Base-by-base conservation (phyloP, 1,140 invertebrate genomes). In the Drosophila gunungcola region DNA sequence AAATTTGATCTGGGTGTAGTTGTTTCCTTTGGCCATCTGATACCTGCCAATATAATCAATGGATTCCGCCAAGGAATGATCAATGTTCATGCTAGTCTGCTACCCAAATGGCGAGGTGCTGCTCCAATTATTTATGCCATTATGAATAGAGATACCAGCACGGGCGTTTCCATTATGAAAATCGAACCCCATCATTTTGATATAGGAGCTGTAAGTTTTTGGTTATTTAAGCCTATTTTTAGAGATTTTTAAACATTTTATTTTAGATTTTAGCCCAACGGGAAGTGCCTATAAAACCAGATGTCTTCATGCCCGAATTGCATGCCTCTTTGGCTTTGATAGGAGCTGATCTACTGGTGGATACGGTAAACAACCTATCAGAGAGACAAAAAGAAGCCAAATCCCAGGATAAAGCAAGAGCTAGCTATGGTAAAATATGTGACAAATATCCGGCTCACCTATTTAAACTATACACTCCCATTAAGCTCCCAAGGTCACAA, bases 41-140 rank as follows among this genome's bases (percentile, higher is more conserved):
- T 96, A 86, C 95, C 96, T 4, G 80, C 93, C 58, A 57, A 91
- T 12, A 92, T 96, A 3, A 96, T 96, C 32, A 91, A 94, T 45
- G 91, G 93, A 32, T 96, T 96, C 92, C 94, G 95, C 39, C 75
- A 95, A 94, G 98, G 98, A 12, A 97, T 98, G 93, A 93, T 98
- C 41, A 98, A 98, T 94, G 95, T 99, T 1, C 98, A 99, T 93
- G 97, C 95, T 10, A 98, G 97, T 93, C 91, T 99, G 36, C 92
- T 99, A 75, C 98, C 98, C 29, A 94, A 96, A 69, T 99, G 97
- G 97, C 93, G 98, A 92, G 98, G 98, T 36, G 97, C 98, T 45
- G 91, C 91, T 3, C 91, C 91, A 2, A 92, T 92, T 10, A 92
- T 92, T n/a, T 89, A 92, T 53, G 76, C 92, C 2, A 93, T 98